Conservation (phyloP, 2,888 invertebrate species). For the Hyppa rectilinea region DNA sequence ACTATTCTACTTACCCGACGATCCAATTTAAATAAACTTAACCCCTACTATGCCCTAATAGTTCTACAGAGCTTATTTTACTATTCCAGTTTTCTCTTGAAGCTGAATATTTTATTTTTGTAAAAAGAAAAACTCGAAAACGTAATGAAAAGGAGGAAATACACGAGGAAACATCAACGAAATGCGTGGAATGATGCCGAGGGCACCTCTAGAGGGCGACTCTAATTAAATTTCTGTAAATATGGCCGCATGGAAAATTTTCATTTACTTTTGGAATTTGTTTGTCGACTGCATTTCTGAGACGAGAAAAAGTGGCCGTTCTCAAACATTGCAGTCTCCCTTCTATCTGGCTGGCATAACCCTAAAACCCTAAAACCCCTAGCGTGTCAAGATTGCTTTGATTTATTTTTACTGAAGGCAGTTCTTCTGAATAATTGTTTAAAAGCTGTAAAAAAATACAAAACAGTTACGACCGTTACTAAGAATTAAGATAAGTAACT, state of each 20-base stretch:
- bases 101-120: constrained; percentile 40
- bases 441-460: constrained; percentile 6
- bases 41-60: constrained; percentile 37
- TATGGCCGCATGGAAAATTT: constrained; percentile 73
- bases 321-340: constrained; percentile 31
- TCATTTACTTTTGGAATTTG: constrained; percentile 73
- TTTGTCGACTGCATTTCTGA: constrained; percentile 71
- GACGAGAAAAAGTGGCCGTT: constrained; percentile 49
- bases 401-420: constrained; percentile 35
- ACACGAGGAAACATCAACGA: constrained; percentile 66
- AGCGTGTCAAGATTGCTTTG: constrained; percentile 30
- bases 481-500: background rate
- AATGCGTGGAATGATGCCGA: constrained; percentile 70
- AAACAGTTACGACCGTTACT: background rate
- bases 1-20: constrained; percentile 32
- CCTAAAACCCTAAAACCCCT: too few species aligned
- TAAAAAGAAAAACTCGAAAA: constrained; percentile 32
- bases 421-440: constrained; percentile 3
- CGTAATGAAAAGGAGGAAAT: constrained; percentile 61
- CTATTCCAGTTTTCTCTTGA: constrained; percentile 28
- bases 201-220: constrained; percentile 67
- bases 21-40: constrained; percentile 58
- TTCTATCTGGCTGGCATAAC: background rate
- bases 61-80: constrained; percentile 34
- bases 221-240: constrained; percentile 82